A percentile compares a stretch with the other conserved stretches of the same genome.
These are phyloP conservation scores for Ictalurus punctatus DNA, from an alignment of 2,113 vertebrate genomes.

Conservation along the genomic window DNA sequence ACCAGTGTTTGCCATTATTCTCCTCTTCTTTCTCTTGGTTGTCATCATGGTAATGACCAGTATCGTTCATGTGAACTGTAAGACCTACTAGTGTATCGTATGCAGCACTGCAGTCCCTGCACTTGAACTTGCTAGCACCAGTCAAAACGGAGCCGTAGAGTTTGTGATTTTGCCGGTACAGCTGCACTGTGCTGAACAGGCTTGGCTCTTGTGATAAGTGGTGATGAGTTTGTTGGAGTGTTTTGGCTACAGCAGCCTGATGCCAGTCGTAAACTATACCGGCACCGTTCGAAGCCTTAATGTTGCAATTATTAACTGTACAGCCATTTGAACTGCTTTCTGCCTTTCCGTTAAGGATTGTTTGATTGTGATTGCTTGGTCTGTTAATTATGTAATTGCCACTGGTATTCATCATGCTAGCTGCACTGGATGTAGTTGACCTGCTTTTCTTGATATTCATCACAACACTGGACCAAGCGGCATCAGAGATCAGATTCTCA, in stretches of 20 bases:
- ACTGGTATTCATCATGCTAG: slow-evolving; percentile 64
- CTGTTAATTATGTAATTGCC: slow-evolving; percentile 16
- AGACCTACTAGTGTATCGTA: slow-evolving; percentile 96
- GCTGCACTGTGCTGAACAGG: slow-evolving; percentile 98
- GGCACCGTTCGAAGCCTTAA: slow-evolving; percentile 66
- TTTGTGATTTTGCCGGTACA: slow-evolving; percentile 97
- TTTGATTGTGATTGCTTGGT: background rate
- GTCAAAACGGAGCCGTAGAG: slow-evolving; percentile 96
- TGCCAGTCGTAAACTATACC: slow-evolving; percentile 95
- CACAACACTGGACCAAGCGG: slow-evolving; percentile 91
- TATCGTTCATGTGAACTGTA: slow-evolving; percentile 98
- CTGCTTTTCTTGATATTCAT: slow-evolving; percentile 88
- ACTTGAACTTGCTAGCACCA: slow-evolving; percentile 96
- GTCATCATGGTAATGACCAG: slow-evolving; percentile 96
- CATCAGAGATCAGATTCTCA: slow-evolving; percentile 92
- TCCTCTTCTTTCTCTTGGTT: slow-evolving; percentile 88
- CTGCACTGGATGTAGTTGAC: slow-evolving; percentile 67
- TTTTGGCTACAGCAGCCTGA: slow-evolving; percentile 95
- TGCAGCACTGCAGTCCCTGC: slow-evolving; percentile 95
- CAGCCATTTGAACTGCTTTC: slow-evolving; percentile 24
- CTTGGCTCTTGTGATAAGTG: slow-evolving; percentile 93
- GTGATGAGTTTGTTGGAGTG: slow-evolving; percentile 90
- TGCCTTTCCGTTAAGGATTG: slow-evolving; percentile 12
- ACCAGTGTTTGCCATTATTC: slow-evolving; percentile 90
- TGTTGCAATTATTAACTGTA: slow-evolving; percentile 66